Evolutionary conservation across 1,140 invertebrate genomes (phyloP).

Genomic region (Adelges cooleyi): DNA sequence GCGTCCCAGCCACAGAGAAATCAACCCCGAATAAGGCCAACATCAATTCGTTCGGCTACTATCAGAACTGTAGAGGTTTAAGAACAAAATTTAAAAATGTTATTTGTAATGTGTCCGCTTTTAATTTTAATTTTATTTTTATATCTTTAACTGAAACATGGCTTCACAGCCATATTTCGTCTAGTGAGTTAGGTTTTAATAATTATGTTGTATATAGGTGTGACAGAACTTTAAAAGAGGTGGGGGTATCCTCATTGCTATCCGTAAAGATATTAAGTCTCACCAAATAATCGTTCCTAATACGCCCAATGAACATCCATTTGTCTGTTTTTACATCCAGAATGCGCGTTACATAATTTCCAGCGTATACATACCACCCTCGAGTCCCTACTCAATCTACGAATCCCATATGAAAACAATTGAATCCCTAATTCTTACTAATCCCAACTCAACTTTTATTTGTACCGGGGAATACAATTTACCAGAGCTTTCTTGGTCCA

Average conservation of each 20-base stretch:
- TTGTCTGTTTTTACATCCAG: background rate
- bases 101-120: background rate
- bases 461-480: background rate
- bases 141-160: background rate
- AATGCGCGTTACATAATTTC: background rate
- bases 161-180: background rate
- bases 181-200: no score
- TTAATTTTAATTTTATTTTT: background rate
- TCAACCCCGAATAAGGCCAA: background rate
- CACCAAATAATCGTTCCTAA: background rate
- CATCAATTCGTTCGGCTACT: background rate
- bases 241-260: background rate
- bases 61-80: background rate
- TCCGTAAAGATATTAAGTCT: background rate
- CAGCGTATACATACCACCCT: background rate
- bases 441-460: background rate
- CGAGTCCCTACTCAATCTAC: background rate
- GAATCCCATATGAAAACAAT: background rate
- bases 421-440: background rate
- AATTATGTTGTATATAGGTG: no score
- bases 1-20: background rate
- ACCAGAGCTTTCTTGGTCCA: background rate
- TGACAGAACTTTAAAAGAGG: background rate
- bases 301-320: background rate
- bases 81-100: background rate